These are phyloP conservation scores for Silvanus unidentatus DNA, from an alignment of 2,888 invertebrate genomes.

Conservation along the genomic window DNA sequence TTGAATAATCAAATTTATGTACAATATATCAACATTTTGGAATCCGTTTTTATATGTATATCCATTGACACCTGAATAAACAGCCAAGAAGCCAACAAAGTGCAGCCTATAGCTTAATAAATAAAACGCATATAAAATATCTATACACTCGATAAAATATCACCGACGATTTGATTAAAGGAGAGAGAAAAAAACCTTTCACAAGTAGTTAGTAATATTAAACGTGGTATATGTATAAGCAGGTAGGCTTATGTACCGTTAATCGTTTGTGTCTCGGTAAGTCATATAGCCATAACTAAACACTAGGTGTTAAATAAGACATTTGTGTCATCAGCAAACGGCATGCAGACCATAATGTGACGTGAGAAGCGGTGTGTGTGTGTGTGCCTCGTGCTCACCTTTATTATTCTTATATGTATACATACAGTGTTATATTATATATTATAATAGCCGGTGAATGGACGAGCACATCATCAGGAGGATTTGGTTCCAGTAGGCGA, in stretches of 20 bases:
- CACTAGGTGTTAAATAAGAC: slow-evolving; percentile 28
- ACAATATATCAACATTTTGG: too few species aligned
- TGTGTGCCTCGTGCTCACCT: slow-evolving; percentile 1
- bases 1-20: too few species aligned
- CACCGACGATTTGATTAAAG: too few species aligned
- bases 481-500: slow-evolving; percentile 1
- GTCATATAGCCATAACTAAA: slow-evolving; percentile 5
- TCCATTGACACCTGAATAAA: too few species aligned
- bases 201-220: background rate
- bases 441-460: too few species aligned
- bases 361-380: slow-evolving; percentile 7
- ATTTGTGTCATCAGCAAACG: slow-evolving; percentile 25
- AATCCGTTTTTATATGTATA: too few species aligned
- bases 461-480: slow-evolving; percentile 6
- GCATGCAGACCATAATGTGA: slow-evolving; percentile 13
- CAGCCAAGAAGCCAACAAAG: too few species aligned
- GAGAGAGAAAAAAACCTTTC: too few species aligned
- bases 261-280: slow-evolving; percentile 1
- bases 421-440: too few species aligned
- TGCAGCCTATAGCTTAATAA: too few species aligned
- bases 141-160: background rate
- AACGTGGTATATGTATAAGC: background rate
- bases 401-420: background rate
- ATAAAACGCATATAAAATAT: background rate
- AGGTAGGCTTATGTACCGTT: slow-evolving; percentile 1